These are phyloP conservation scores for Hyles euphorbiae DNA, from an alignment of 1,140 invertebrate genomes.

Conservation along the genomic window DNA sequence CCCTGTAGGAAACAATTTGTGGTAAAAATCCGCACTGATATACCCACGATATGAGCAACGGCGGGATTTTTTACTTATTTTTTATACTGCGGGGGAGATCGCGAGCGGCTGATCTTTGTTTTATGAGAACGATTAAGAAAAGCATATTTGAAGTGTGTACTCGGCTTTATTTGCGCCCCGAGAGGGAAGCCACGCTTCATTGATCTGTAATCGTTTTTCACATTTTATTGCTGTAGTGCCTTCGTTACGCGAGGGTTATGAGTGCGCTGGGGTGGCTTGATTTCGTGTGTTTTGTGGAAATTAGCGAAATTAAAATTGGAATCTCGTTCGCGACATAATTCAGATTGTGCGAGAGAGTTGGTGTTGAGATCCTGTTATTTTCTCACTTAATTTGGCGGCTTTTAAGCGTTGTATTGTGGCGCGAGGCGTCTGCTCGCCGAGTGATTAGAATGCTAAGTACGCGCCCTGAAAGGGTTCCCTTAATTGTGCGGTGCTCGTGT, in stretches of 20 bases:
- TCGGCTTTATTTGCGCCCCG: slow-evolving; percentile 66
- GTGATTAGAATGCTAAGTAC: slow-evolving; percentile 61
- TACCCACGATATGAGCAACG: slow-evolving; percentile 56
- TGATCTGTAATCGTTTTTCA: slow-evolving; percentile 73
- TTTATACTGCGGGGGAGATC: slow-evolving; percentile 48
- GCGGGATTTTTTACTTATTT: slow-evolving; percentile 51
- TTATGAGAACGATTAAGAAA: slow-evolving; percentile 76
- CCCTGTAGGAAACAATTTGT: slow-evolving; percentile 55
- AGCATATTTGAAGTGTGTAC: slow-evolving; percentile 75
- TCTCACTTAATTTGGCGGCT: slow-evolving; percentile 51
- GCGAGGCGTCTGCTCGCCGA: slow-evolving; percentile 36
- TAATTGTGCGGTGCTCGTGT: slow-evolving; percentile 49
- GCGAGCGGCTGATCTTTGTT: slow-evolving; percentile 69
- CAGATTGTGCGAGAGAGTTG: slow-evolving; percentile 13
- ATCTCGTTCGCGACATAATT: slow-evolving; percentile 38
- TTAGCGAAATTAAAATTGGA: slow-evolving; percentile 35
- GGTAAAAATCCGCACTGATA: slow-evolving; percentile 54
- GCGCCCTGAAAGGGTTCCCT: slow-evolving; percentile 47
- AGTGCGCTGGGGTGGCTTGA: slow-evolving; percentile 26
- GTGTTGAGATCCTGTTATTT: slow-evolving; percentile 37
- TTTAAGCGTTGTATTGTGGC: slow-evolving; percentile 47
- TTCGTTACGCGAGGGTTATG: slow-evolving; percentile 57
- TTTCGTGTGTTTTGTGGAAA: slow-evolving; percentile 39
- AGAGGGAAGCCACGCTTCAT: slow-evolving; percentile 69
- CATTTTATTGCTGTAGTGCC: slow-evolving; percentile 58